A percentile compares a stretch with the other conserved stretches of the same genome.
These are phyloP conservation scores for Macrocentrus cingulum DNA, from an alignment of 1,140 invertebrate genomes.

Conservation along the genomic window DNA sequence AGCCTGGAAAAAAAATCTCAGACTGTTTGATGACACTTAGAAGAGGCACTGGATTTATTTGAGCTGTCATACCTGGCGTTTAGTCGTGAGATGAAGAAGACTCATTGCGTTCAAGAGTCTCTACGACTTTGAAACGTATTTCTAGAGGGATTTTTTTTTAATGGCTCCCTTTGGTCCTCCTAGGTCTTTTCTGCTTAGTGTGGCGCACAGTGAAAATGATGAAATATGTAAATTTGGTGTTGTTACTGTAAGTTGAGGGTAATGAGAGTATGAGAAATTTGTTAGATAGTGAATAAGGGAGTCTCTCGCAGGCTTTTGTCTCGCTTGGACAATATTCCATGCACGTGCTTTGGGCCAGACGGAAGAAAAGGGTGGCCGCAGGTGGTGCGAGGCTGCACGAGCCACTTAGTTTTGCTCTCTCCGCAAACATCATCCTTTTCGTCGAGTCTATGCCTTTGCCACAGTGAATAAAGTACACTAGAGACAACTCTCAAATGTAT, in stretches of 20 bases:
- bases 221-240: neutral
- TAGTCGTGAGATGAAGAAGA: too few species aligned
- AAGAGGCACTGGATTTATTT: neutral
- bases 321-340: constrained; percentile 14
- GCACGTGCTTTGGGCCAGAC: constrained; percentile 8
- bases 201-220: too few species aligned
- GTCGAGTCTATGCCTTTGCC: neutral
- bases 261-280: constrained; percentile 6
- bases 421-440: constrained; percentile 1
- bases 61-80: neutral
- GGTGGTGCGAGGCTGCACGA: constrained; percentile 16
- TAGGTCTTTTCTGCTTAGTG: too few species aligned
- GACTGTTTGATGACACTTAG: neutral
- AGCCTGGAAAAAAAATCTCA: neutral
- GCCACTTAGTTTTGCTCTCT: constrained; percentile 14
- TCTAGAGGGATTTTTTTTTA: too few species aligned
- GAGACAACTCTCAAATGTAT: too few species aligned
- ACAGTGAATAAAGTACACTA: neutral
- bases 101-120: too few species aligned
- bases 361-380: constrained; percentile 1
- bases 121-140: too few species aligned
- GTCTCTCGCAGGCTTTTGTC: constrained; percentile 8
- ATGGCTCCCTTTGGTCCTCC: too few species aligned
- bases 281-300: neutral
- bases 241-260: neutral